A percentile compares a stretch with the other conserved stretches of the same genome.
Evolutionary conservation across 35 echinoderm and acorn worm genomes (phyloP).

Genomic region (Strongylocentrotus purpuratus): DNA sequence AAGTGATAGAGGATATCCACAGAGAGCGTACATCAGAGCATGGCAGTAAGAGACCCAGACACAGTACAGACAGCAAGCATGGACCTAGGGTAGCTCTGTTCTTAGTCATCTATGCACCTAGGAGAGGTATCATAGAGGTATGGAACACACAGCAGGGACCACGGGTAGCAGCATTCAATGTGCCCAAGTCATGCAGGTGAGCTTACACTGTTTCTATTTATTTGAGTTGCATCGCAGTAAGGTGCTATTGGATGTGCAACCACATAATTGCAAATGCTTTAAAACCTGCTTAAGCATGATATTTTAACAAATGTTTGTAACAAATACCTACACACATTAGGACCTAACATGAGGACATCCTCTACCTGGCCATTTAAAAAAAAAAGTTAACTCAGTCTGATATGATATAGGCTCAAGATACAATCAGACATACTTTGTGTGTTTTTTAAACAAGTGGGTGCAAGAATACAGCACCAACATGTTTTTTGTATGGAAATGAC

Average conservation of each 20-base stretch:
- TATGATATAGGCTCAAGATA: background rate
- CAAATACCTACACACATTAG: too few relatives aligned
- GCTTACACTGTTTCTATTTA: background rate
- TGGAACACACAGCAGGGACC: slow-evolving; percentile 99
- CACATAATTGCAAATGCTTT: too few relatives aligned
- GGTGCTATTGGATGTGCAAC: too few relatives aligned
- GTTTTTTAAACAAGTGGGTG: background rate
- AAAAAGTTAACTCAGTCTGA: too few relatives aligned
- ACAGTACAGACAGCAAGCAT: slow-evolving; percentile 40
- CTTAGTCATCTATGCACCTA: slow-evolving; percentile 94
- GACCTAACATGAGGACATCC: too few relatives aligned
- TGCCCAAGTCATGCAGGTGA: slow-evolving; percentile 93
- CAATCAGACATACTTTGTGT: background rate
- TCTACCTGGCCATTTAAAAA: too few relatives aligned
- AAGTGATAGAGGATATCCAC: slow-evolving; percentile 81
- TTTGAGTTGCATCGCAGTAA: too few relatives aligned
- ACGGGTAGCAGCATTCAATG: slow-evolving; percentile 97
- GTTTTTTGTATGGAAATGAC: background rate
- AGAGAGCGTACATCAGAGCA: slow-evolving; percentile 52
- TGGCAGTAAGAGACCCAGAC: slow-evolving; percentile 21
- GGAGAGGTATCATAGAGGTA: slow-evolving; percentile 91
- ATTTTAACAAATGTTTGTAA: too few relatives aligned
- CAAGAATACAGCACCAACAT: background rate
- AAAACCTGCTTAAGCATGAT: too few relatives aligned
- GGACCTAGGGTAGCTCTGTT: slow-evolving; percentile 79